Conservation (phyloP, 2,797 vertebrate genomes). For the Apodemus agrarius region DNA sequence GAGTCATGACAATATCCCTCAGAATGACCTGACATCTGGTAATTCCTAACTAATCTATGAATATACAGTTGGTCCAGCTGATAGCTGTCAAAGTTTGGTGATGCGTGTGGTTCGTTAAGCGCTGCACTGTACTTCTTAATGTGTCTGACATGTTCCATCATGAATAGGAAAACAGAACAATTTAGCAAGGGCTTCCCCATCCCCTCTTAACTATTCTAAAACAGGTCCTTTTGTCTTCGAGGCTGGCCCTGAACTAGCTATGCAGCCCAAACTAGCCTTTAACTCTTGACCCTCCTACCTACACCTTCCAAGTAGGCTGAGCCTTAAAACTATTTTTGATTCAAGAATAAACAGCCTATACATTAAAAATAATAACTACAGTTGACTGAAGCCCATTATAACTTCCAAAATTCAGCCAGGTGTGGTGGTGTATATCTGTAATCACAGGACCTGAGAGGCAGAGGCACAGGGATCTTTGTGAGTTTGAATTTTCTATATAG, state of each 20-base stretch:
- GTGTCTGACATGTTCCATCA: slow-evolving; percentile 21
- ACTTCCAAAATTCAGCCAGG: not conserved
- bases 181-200: not conserved
- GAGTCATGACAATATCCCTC: slow-evolving; percentile 7
- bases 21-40: slow-evolving; percentile 25
- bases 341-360: slow-evolving; percentile 3
- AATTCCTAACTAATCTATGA: slow-evolving; percentile 45
- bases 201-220: not conserved
- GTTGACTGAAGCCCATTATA: slow-evolving; percentile 10
- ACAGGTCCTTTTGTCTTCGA: not conserved
- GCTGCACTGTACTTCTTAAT: not conserved
- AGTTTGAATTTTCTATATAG: not conserved
- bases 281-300: not conserved
- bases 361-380: not conserved
- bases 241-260: not conserved
- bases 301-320: not conserved
- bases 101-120: not conserved
- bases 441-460: not conserved
- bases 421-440: not conserved
- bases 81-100: not conserved
- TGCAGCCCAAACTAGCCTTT: not conserved
- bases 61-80: not conserved
- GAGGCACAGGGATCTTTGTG: not conserved
- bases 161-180: not conserved
- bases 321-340: not conserved